Evolutionary conservation across 2,113 vertebrate species (phyloP), one percentile per base, ranked within the genome.

Genomic region (Glaucomys volans): DNA sequence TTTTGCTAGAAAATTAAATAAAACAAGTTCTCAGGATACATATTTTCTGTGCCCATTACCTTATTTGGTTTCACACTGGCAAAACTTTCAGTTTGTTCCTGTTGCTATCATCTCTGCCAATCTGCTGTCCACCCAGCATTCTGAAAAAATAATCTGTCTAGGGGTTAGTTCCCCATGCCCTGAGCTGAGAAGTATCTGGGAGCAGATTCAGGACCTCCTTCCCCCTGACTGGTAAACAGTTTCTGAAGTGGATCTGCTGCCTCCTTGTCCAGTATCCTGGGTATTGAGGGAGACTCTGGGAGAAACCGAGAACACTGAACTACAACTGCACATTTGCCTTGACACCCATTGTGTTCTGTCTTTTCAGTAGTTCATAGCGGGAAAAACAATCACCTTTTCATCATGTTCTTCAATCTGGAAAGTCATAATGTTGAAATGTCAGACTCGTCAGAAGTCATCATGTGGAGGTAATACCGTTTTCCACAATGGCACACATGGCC

Each of bases 1-100:
- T 94, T 92, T 96, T 97, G 26, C 44, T 8, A 1, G 54, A 93
- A 97, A 93, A 90, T 64, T 50, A 91, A 94, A 84, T 89, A 75
- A 94, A 96, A 67, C 0, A 16, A 57, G 54, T 77, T 72, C 52
- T 87, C 35, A 66, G 64, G 64, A 83, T 47, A 35, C n/a, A 87
- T 4, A 74, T 40, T 84, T 88, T 82, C 71, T 50, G 2, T 47
- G 40, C 17, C 76, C 18, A 52, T 77, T 92, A 84, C 13, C 24
- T 79, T 83, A 13, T 69, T 83, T 92, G 40, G 17, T 50, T 96
- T 81, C 10, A 47, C 8, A 17, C 0, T 47, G 71, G 30, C 59
- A 67, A 93, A 97, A 40, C 47, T 87, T 94, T 26, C 54, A 5
- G 24, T 77, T 91, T 75, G 20, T 20, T 79, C 28, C 40, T 75